These are phyloP conservation scores for Oreochromis aureus DNA, from an alignment of 2,113 vertebrate species.

Conservation along the genomic window DNA sequence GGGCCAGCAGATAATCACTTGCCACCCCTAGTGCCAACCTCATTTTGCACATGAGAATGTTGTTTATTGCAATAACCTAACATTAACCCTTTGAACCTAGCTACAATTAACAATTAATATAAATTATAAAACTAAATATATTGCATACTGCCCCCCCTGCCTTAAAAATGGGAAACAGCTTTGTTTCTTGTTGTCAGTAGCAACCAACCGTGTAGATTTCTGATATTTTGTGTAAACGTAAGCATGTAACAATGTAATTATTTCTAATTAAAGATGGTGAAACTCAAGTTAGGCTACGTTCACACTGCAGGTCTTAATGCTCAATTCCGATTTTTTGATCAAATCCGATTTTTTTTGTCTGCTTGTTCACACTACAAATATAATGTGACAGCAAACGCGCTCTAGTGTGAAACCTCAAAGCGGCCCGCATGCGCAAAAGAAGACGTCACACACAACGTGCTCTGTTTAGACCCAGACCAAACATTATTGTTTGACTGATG, in stretches of 20 bases:
- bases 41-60: background rate
- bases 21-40: background rate
- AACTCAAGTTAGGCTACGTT: background rate
- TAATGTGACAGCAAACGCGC: too few relatives aligned
- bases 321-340: too few relatives aligned
- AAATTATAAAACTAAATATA: background rate
- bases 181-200: background rate
- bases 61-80: background rate
- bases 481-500: too few relatives aligned
- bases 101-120: background rate
- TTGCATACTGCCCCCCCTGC: background rate
- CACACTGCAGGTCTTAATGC: too few relatives aligned
- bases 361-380: too few relatives aligned
- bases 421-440: too few relatives aligned
- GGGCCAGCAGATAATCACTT: background rate
- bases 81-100: background rate
- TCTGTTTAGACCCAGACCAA: too few relatives aligned
- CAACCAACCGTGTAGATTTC: accelerated
- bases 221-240: background rate
- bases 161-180: background rate
- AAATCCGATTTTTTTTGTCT: too few relatives aligned
- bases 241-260: background rate
- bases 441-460: too few relatives aligned
- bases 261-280: background rate
- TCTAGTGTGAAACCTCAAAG: too few relatives aligned